Base-by-base conservation (phyloP, 53 echinoderm and acorn worm genomes). In the Arbacia lixula region DNA sequence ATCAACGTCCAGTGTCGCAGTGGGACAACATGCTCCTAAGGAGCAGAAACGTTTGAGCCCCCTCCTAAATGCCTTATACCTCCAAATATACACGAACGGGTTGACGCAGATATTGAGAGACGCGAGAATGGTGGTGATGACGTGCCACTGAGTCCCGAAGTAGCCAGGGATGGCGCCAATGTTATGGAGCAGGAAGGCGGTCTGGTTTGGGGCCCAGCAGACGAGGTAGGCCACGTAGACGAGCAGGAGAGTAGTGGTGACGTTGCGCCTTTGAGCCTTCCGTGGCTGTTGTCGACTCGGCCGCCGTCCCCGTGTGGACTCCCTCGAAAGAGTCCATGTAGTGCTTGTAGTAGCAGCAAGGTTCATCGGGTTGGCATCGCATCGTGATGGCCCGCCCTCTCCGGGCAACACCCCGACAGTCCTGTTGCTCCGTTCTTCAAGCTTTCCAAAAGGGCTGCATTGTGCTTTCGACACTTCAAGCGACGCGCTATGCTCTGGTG, bases 191-290 rank as follows among this genome's bases (percentile, higher is more conserved):
- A 93, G 64, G 21, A 89, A 93, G 12, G 87, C 72, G 37, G 87
- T 85, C 66, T 93, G 93, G 60, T 93, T 93, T 0, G 93, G 93
- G 0, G 93, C 85, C 93, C 93, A 93, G 85, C 93, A 93, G 1
- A 93, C 27, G 0, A 93, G 36, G 81, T 93, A 93, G 11, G 84
- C 82, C 43, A 93, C n/a, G 80, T 90, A 93, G 6, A 90, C 55
- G 1, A 90, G 84, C 55, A 89, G 68, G 31, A 90, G 79, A 11
- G 93, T 93, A 36, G 88, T 35, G 56, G 93, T 93, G 46, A 93
- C 76, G 53, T 90, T 93, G 31, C 91, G 90, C 2, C 85, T 76
- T 12, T 85, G 81, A 1, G 66, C 66, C 33, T 87, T 78, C 1
- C 91, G 37, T 50, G 19, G 0, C 53, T 30, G 31, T 49, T 19